phyloP scores from a whole-genome alignment of 1,140 invertebrate species.

The Brachionus calyciflorus region DNA sequence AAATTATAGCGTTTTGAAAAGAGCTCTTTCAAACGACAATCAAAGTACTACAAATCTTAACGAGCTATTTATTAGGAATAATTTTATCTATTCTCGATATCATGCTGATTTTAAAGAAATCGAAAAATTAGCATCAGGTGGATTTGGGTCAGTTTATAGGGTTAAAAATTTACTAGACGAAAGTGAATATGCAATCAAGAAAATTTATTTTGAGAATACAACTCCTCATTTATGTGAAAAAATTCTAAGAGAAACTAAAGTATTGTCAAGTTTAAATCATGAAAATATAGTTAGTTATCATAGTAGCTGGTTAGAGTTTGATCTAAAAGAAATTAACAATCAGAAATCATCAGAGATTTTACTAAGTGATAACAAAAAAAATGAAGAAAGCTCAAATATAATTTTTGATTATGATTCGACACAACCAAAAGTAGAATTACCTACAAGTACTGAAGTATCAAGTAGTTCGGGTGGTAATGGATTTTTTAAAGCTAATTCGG shows the following conservation, averaged over 20 bases:
- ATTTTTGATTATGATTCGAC: not conserved
- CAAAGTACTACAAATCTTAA: not conserved
- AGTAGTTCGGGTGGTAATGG: not conserved
- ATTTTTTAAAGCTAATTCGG: not conserved
- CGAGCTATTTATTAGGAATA: not conserved
- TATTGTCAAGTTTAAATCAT: slow-evolving; percentile 29
- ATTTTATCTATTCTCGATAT: slow-evolving; percentile 37
- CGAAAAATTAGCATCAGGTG: slow-evolving; percentile 27
- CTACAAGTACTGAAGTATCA: not conserved
- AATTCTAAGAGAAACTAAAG: not conserved
- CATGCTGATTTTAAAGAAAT: slow-evolving; percentile 19
- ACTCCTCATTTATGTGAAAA: slow-evolving; percentile 11
- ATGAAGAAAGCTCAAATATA: not conserved
- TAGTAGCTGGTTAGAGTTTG: slow-evolving; percentile 30
- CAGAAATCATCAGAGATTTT: not conserved
- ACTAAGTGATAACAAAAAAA: not conserved
- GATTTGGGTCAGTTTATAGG: slow-evolving; percentile 25
- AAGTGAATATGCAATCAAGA: slow-evolving; percentile 37
- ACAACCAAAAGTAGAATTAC: not conserved
- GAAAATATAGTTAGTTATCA: slow-evolving; percentile 42
- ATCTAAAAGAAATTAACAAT: not conserved
- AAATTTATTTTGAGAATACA: slow-evolving; percentile 6
- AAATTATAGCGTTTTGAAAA: not conserved
- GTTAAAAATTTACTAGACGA: slow-evolving; percentile 27
- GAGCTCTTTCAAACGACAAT: not conserved